These are phyloP conservation scores for Drosophila melanogaster DNA, from an alignment of 1,140 invertebrate species.

Conservation along the genomic window DNA sequence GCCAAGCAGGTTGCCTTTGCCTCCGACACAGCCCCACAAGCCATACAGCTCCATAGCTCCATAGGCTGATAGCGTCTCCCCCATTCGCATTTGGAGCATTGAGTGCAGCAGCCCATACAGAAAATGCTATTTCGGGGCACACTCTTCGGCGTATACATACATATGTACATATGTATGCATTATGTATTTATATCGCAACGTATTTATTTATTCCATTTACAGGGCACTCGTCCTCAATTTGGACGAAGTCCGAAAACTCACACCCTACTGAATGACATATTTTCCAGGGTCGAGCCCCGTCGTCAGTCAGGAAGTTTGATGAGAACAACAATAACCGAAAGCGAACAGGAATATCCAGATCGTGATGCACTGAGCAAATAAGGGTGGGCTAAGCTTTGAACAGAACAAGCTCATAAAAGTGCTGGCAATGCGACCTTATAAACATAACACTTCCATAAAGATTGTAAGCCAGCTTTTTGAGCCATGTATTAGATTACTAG, in stretches of 20 bases:
- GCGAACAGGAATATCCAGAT: constrained; percentile 39
- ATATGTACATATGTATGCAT: not conserved
- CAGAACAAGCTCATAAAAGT: too few species aligned
- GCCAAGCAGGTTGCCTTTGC: constrained; percentile 41
- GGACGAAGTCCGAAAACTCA: constrained; percentile 25
- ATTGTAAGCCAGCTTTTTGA: not conserved
- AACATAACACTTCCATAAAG: too few species aligned
- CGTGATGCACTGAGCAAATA: constrained; percentile 25
- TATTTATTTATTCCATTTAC: constrained; percentile 50
- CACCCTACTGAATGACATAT: constrained; percentile 61
- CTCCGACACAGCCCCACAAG: not conserved
- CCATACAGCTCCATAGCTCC: not conserved
- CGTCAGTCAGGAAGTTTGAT: constrained; percentile 63
- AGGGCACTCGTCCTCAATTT: constrained; percentile 7
- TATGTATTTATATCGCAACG: constrained; percentile 1
- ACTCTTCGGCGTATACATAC: constrained; percentile 6
- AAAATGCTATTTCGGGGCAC: constrained; percentile 33
- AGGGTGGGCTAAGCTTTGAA: not conserved
- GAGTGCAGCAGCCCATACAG: constrained; percentile 42
- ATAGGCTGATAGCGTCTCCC: constrained; percentile 12
- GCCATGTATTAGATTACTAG: not conserved
- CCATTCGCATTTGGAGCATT: constrained; percentile 57
- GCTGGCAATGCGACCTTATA: too few species aligned
- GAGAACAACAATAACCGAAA: constrained; percentile 13
- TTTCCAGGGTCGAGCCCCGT: constrained; percentile 64